Evolutionary conservation across 2,888 invertebrate species (phyloP).

Genomic region (Heliconius erato): DNA sequence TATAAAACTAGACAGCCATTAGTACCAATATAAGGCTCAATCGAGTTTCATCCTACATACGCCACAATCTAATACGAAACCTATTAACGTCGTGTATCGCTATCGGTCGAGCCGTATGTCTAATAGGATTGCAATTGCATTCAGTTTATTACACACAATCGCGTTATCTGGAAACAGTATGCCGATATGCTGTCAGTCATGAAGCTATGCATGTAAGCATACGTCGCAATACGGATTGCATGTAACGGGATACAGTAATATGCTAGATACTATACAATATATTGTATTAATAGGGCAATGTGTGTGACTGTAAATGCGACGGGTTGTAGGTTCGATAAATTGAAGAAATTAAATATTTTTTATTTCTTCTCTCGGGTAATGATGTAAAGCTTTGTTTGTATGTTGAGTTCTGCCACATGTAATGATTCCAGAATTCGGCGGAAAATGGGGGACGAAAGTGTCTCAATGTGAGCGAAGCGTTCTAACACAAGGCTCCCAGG

Average conservation of each 20-base stretch:
- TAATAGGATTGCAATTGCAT: conserved; percentile 80
- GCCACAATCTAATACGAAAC: conserved; percentile 69
- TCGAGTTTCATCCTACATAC: conserved; percentile 53
- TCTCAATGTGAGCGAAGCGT: no score
- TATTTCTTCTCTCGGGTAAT: no score
- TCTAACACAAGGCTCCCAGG: no score
- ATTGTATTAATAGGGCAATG: background rate
- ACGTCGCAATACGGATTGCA: conserved; percentile 14
- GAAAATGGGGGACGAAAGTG: no score
- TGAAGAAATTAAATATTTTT: no score
- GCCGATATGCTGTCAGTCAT: conserved; percentile 58
- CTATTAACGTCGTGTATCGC: conserved; percentile 73
- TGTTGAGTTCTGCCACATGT: no score
- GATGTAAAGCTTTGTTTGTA: no score
- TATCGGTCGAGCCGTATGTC: conserved; percentile 71
- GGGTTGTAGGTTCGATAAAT: no score
- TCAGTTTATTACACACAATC: conserved; percentile 80
- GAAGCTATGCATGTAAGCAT: conserved; percentile 56
- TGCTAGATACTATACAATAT: background rate
- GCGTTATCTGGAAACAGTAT: conserved; percentile 64
- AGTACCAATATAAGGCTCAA: conserved; percentile 45
- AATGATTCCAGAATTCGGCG: no score
- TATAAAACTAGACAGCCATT: conserved; percentile 2
- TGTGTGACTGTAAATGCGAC: no score
- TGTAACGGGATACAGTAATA: background rate